These are phyloP conservation scores for Drosophila lowei DNA, from an alignment of 1,140 invertebrate species.

Conservation along the genomic window DNA sequence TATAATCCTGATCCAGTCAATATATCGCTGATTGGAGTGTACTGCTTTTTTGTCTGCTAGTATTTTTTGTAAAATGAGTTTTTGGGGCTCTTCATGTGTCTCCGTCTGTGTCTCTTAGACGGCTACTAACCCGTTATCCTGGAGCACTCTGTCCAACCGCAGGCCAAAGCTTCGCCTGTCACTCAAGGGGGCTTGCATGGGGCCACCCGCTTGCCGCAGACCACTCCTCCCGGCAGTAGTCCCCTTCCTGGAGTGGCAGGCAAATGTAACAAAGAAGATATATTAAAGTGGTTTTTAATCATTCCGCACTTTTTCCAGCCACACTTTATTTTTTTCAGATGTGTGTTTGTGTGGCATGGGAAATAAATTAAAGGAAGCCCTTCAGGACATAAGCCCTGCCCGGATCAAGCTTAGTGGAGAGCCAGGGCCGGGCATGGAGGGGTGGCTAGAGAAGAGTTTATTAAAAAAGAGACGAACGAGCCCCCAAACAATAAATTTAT, in stretches of 20 bases:
- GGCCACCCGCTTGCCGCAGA: not conserved
- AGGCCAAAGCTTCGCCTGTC: slow-evolving; percentile 10
- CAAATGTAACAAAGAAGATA: slow-evolving; percentile 60
- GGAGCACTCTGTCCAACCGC: not conserved
- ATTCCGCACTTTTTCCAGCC: slow-evolving; percentile 48
- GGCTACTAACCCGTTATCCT: not conserved
- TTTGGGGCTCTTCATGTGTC: not conserved
- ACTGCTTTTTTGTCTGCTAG: not conserved
- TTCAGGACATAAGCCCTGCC: slow-evolving; percentile 44
- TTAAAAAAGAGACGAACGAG: slow-evolving; percentile 67
- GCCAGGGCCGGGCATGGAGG: not conserved
- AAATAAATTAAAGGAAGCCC: slow-evolving; percentile 66
- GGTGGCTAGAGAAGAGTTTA: slow-evolving; percentile 49
- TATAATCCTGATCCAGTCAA: slow-evolving; percentile 7
- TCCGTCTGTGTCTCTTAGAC: not conserved
- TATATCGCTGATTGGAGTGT: not conserved
- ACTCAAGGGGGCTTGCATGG: slow-evolving; percentile 18
- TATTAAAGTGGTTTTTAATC: slow-evolving; percentile 79
- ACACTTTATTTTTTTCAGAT: no score
- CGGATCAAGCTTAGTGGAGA: slow-evolving; percentile 25
- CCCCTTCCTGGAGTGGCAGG: slow-evolving; percentile 1
- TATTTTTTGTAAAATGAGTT: no score
- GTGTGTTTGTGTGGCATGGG: slow-evolving; percentile 21
- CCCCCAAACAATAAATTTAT: slow-evolving; percentile 46
- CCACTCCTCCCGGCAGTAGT: slow-evolving; percentile 18